These are phyloP conservation scores for Holcopasites calliopsidis DNA, from an alignment of 1,140 invertebrate genomes.

Conservation along the genomic window DNA sequence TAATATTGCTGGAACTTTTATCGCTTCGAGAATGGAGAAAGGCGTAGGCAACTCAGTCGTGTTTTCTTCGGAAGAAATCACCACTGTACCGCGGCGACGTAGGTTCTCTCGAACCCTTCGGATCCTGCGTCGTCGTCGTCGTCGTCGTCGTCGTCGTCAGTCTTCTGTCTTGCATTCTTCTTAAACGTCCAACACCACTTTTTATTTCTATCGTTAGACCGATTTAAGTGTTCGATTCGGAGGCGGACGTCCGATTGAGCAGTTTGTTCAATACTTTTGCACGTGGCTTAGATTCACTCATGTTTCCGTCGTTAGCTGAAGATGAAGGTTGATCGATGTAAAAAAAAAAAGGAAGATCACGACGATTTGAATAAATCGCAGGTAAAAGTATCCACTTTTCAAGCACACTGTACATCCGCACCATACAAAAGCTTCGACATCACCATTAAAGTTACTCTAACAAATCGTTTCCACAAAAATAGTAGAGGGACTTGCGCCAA, in stretches of 20 bases:
- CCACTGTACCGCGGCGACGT: not conserved
- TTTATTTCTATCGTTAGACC: not conserved
- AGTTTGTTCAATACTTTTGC: not conserved
- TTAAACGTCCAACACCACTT: not conserved
- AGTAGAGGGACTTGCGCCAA: not conserved
- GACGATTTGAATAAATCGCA: not conserved
- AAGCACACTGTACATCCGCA: not conserved
- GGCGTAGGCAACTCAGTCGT: not conserved
- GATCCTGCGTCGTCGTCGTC: no score
- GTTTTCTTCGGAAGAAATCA: not conserved
- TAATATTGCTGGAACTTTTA: not conserved
- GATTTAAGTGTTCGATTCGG: not conserved
- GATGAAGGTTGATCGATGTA: no score
- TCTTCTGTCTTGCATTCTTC: constrained; percentile 29
- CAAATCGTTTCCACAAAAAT: not conserved
- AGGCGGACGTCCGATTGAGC: not conserved
- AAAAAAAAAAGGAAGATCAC: not conserved
- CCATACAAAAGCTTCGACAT: not conserved
- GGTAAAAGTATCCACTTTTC: constrained; percentile 23
- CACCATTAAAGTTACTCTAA: not conserved
- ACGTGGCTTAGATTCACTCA: not conserved
- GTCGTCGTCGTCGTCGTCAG: not conserved
- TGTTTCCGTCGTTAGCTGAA: constrained; percentile 1
- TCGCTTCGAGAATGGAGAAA: not conserved
- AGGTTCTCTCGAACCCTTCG: constrained; percentile 4